These are phyloP conservation scores for Mesochorus sp. DNA, from an alignment of 2,888 invertebrate genomes.

Conservation along the genomic window DNA sequence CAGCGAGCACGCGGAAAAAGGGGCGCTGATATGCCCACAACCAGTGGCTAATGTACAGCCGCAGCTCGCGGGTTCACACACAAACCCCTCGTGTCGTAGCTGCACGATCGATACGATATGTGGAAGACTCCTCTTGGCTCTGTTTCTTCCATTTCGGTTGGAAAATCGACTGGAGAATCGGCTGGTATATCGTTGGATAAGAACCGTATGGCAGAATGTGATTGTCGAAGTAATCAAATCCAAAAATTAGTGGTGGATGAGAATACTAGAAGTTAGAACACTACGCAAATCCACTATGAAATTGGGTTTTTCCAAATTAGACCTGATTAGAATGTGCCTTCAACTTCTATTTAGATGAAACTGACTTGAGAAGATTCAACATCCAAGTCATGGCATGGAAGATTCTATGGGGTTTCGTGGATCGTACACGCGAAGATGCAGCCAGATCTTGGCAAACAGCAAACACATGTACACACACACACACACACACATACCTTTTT, in stretches of 20 bases:
- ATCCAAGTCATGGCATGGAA: conserved; percentile 12
- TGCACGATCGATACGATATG: conserved; percentile 39
- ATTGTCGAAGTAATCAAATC: too few species aligned
- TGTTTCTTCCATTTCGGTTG: not conserved
- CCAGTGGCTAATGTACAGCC: conserved; percentile 28
- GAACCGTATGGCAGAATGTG: too few species aligned
- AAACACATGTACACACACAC: conserved; percentile 1
- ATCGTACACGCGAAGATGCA: conserved; percentile 26
- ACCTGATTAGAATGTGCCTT: too few species aligned
- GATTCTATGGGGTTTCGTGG: conserved; percentile 14
- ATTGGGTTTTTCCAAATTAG: too few species aligned
- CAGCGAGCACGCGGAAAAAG: conserved; percentile 29
- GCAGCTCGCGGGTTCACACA: not conserved
- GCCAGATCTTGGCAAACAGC: too few species aligned
- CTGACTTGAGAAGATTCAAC: too few species aligned
- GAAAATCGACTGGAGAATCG: too few species aligned
- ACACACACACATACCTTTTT: conserved; percentile 67
- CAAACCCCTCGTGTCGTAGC: not conserved
- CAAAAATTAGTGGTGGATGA: too few species aligned
- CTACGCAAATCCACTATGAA: too few species aligned
- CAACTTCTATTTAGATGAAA: too few species aligned
- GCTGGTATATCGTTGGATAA: too few species aligned
- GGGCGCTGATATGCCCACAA: conserved; percentile 25
- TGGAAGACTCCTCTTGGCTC: not conserved
- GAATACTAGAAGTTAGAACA: too few species aligned